Evolutionary conservation across 2,113 vertebrate species (phyloP).

Genomic region (Pollachius pollachius): DNA sequence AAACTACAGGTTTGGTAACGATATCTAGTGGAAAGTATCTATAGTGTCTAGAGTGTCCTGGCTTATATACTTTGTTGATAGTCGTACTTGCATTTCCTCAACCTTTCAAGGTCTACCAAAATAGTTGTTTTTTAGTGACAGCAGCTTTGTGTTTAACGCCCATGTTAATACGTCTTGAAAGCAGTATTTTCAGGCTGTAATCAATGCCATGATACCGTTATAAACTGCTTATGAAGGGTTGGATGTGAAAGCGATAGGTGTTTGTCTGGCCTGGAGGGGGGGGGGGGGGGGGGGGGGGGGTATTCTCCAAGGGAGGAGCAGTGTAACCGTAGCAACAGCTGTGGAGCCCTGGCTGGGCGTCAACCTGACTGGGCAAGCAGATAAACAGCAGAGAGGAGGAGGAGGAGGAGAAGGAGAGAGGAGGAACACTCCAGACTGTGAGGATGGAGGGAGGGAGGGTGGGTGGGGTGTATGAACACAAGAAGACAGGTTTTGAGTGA

Average conservation of each 20-base stretch:
- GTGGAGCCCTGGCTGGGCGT: constrained; percentile 53
- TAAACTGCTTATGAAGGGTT: not conserved
- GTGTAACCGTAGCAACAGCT: constrained; percentile 44
- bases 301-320: constrained; percentile 32
- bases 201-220: not conserved
- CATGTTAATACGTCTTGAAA: too few relatives aligned
- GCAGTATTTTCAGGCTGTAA: too few relatives aligned
- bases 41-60: too few relatives aligned
- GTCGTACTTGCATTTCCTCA: not conserved
- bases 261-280: not conserved
- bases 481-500: not conserved
- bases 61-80: not conserved
- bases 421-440: not conserved
- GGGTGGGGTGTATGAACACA: constrained; percentile 6
- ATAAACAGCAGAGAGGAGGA: constrained; percentile 49
- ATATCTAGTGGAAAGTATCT: too few relatives aligned
- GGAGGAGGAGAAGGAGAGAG: constrained; percentile 12
- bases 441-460: not conserved
- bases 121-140: too few relatives aligned
- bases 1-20: too few relatives aligned
- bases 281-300: not conserved
- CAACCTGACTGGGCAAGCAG: constrained; percentile 50
- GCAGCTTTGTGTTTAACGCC: too few relatives aligned
- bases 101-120: too few relatives aligned
- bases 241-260: not conserved